Conservation (phyloP, 1,140 invertebrate genomes). For the Drosophila athabasca region DNA sequence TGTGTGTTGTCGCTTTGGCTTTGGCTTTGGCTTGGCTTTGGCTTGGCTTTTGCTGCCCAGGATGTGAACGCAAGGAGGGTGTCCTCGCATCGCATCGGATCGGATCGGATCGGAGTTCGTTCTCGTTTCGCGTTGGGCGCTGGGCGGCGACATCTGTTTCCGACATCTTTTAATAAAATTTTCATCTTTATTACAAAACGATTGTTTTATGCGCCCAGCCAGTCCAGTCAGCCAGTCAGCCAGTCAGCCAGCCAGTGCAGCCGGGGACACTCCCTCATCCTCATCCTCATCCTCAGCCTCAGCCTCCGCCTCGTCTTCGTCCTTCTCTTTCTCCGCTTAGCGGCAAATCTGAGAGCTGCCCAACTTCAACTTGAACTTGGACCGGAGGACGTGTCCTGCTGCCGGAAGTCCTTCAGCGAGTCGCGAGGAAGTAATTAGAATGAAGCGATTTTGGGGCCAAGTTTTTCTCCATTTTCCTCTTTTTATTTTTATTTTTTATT, state of each 20-base stretch:
- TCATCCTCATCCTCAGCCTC: no score
- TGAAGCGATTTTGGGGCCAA: constrained; percentile 77
- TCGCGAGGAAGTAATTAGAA: constrained; percentile 78
- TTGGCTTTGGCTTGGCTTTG: constrained; percentile 22
- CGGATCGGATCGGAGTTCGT: constrained; percentile 30
- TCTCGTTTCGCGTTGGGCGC: constrained; percentile 27
- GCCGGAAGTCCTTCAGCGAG: constrained; percentile 68
- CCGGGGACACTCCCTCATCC: constrained; percentile 14
- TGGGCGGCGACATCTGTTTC: constrained; percentile 81
- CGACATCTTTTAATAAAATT: constrained; percentile 84
- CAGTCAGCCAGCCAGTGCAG: no score
- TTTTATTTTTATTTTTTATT: constrained; percentile 26
- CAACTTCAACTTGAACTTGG: constrained; percentile 54
- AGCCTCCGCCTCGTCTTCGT: neutral
- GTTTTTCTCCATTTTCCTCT: constrained; percentile 11
- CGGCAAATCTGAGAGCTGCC: constrained; percentile 1
- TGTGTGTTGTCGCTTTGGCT: constrained; percentile 56
- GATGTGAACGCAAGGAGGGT: neutral
- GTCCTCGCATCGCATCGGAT: no score
- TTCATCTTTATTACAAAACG: constrained; percentile 84
- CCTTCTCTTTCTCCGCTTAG: neutral
- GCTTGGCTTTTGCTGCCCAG: constrained; percentile 50
- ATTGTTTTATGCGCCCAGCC: constrained; percentile 77
- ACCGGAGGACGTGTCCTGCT: constrained; percentile 60
- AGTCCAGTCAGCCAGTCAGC: no score